phyloP scores from a whole-genome alignment of 2,888 invertebrate genomes.

The Caenorhabditis japonica region DNA sequence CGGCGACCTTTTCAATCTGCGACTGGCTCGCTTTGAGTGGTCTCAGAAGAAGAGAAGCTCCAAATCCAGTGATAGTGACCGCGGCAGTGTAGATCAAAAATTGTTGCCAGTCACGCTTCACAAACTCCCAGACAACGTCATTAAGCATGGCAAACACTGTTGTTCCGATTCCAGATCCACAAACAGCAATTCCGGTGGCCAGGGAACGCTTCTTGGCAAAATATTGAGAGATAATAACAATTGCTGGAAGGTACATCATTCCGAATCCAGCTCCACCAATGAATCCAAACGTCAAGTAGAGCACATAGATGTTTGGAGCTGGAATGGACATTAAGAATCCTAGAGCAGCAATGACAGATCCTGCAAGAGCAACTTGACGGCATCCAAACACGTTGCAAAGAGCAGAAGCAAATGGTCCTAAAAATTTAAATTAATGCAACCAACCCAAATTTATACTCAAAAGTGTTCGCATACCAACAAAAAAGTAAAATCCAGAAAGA shows the following conservation, averaged over 20 bases:
- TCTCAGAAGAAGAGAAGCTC: slow-evolving; percentile 90
- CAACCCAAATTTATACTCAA: background rate
- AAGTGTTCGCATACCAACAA: slow-evolving; percentile 83
- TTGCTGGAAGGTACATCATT: slow-evolving; percentile 95
- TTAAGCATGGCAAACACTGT: slow-evolving; percentile 86
- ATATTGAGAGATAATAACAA: slow-evolving; percentile 96
- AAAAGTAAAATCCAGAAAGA: slow-evolving; percentile 93
- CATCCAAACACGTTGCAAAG: slow-evolving; percentile 96
- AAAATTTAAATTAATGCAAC: slow-evolving; percentile 9
- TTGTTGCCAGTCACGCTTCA: slow-evolving; percentile 85
- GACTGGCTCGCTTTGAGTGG: slow-evolving; percentile 65
- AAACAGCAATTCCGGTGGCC: slow-evolving; percentile 93
- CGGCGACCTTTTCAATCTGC: slow-evolving; percentile 72
- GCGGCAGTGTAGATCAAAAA: slow-evolving; percentile 89
- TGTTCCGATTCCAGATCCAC: slow-evolving; percentile 95
- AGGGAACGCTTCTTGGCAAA: slow-evolving; percentile 93
- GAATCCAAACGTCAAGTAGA: slow-evolving; percentile 92
- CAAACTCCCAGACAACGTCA: slow-evolving; percentile 62
- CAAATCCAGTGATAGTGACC: slow-evolving; percentile 87
- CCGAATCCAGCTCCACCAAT: slow-evolving; percentile 95
- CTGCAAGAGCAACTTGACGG: slow-evolving; percentile 89
- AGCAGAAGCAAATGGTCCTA: slow-evolving; percentile 94
- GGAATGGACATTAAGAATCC: slow-evolving; percentile 88
- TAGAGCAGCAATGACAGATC: slow-evolving; percentile 84
- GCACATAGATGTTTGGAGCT: slow-evolving; percentile 81